These are phyloP conservation scores for Mechanitis mazaeus DNA, from an alignment of 2,888 invertebrate species.

Conservation along the genomic window DNA sequence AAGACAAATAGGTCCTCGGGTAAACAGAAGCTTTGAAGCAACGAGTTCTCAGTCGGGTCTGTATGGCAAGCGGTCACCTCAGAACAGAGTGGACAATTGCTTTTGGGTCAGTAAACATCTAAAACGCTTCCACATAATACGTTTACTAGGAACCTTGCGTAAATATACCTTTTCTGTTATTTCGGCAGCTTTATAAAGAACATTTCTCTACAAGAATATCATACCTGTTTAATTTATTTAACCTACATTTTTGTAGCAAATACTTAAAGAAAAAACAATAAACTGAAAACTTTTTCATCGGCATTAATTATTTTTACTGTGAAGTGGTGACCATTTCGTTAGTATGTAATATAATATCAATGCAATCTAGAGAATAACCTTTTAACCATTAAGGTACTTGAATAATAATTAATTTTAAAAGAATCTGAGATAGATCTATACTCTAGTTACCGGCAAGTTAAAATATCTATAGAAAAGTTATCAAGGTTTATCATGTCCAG, in stretches of 20 bases:
- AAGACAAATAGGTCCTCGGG: slow-evolving; percentile 17
- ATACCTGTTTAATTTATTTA: background rate
- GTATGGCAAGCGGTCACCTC: slow-evolving; percentile 18
- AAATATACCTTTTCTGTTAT: background rate
- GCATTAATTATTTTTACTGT: too few relatives aligned
- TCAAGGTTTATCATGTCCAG: background rate
- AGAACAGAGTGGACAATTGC: slow-evolving; percentile 7
- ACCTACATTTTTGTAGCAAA: background rate
- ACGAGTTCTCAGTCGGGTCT: slow-evolving; percentile 12
- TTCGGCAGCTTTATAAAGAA: background rate
- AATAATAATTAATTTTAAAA: background rate
- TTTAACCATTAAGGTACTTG: too few relatives aligned
- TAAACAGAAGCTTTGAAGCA: slow-evolving; percentile 17
- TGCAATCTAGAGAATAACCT: too few relatives aligned
- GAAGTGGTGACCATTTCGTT: too few relatives aligned
- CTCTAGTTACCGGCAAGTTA: background rate
- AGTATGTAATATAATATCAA: too few relatives aligned
- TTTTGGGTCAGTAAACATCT: slow-evolving; percentile 7
- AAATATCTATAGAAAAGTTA: background rate
- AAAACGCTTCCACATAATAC: slow-evolving; percentile 6
- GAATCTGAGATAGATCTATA: background rate
- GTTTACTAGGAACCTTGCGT: slow-evolving; percentile 1
- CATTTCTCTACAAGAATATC: background rate
- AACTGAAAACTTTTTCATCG: too few relatives aligned
- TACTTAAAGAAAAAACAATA: background rate